Conservation (phyloP, 2,113 vertebrate genomes). For the Lethenteron camtschaticum region DNA sequence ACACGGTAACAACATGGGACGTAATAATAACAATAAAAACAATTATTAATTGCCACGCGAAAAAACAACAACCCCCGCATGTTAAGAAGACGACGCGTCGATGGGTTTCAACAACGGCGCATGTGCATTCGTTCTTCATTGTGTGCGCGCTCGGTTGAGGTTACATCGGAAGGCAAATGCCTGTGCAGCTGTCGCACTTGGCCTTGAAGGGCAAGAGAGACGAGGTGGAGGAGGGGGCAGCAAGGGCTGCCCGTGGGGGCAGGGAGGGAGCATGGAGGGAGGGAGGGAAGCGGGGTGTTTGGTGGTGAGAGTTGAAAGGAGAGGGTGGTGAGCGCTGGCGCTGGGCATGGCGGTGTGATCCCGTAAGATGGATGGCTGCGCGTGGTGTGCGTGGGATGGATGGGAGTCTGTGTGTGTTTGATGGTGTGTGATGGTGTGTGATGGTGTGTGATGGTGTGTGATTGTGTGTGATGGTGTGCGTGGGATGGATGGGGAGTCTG, state of each 20-base stretch:
- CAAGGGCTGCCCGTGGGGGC: neutral
- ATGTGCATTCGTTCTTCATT: too few species aligned
- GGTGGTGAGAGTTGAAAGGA: neutral
- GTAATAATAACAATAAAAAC: too few species aligned
- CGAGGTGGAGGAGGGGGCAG: neutral
- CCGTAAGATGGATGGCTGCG: neutral
- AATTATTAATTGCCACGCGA: too few species aligned
- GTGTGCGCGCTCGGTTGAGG: too few species aligned
- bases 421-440: neutral
- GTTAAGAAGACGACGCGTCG: too few species aligned
- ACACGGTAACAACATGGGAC: too few species aligned
- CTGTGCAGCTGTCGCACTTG: too few species aligned
- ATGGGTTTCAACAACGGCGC: too few species aligned
- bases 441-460: neutral
- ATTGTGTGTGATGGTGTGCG: neutral
- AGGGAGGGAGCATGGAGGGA: neutral
- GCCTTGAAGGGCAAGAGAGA: neutral
- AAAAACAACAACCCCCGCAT: too few species aligned
- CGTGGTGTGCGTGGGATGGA: neutral
- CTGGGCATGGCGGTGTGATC: neutral
- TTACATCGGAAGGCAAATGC: too few species aligned
- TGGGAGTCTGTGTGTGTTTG: neutral
- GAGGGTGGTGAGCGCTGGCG: neutral
- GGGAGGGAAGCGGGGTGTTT: neutral
- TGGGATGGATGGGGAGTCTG: too few species aligned